Evolutionary conservation across 2,797 vertebrate species (phyloP), one percentile per base, ranked within the genome.

Genomic region (Euthynnus affinis): DNA sequence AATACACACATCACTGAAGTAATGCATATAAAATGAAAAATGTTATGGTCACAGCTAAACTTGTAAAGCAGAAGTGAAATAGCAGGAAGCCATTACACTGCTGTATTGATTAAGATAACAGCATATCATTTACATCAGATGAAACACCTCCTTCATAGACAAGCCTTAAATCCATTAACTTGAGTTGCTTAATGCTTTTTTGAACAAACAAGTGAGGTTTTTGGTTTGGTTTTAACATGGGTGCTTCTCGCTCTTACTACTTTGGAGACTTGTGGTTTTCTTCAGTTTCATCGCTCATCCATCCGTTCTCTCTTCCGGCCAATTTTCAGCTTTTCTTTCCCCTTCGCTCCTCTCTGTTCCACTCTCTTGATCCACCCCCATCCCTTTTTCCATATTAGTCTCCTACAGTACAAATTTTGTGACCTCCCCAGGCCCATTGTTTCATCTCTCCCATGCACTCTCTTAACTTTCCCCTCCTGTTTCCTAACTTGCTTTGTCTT

Each of bases 271-370:
- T 22, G 15, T 64, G 29, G 20, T 71, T 66, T 55, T 9, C 12
- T 4, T 62, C 32, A 1, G 6, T 18, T 66, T 49, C 27, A 0
- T 32, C 1, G 18, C n/a, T 70, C 71, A 32, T 12, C 60, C 64
- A 60, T 75, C 40, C 12, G 4, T 76, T 69, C 20, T 56, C 29
- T 58, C 56, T 14, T 42, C 17, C 60, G 51, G 72, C 46, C 78
- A 80, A 71, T 80, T 61, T 74, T 22, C n/a, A 83, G 29, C 37
- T 23, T 66, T 34, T 57, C 62, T 59, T 23, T 6, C 34, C 13
- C 17, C 7, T 71, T 37, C 22, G 13, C 17, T 57, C 3, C 48
- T 42, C 20, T 57, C 37, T 20, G 40, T 51, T 74, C 73, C 40
- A 20, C 42, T 64, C 22, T 25, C 42, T 65, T 2, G 0, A 6